Percentiles rank a stretch among this genome's conserved stretches.
phyloP scores from a whole-genome alignment of 2,113 vertebrate genomes.

The Poeciliopsis prolifica region DNA sequence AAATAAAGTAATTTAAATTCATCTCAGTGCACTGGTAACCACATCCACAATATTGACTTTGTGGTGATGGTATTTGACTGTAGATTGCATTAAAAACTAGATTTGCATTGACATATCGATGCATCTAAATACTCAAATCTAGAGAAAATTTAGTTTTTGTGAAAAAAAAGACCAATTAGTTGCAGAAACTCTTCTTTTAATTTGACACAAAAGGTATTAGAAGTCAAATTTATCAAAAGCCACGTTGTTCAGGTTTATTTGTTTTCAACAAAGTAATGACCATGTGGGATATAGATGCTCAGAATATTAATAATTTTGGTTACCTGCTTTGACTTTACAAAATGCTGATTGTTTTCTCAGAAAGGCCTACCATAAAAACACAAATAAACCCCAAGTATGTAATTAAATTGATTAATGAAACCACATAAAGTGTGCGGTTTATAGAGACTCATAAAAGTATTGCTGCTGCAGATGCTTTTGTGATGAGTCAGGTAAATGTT shows the following conservation, averaged over 20 bases:
- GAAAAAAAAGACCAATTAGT: too few species aligned
- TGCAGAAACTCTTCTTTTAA: too few species aligned
- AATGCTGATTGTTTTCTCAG: neutral
- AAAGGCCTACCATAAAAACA: neutral
- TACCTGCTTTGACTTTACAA: neutral
- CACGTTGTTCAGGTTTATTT: too few species aligned
- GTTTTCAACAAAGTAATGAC: too few species aligned
- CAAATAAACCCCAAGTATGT: neutral
- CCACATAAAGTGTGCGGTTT: neutral
- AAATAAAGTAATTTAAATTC: constrained; percentile 2
- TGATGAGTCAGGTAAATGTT: neutral
- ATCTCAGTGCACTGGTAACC: constrained; percentile 2
- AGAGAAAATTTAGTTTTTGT: too few species aligned
- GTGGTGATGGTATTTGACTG: constrained; percentile 5
- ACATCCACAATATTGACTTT: constrained; percentile 13
- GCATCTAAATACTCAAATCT: too few species aligned
- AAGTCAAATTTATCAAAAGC: too few species aligned
- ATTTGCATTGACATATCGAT: too few species aligned
- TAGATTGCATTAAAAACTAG: neutral
- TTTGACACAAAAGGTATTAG: too few species aligned
- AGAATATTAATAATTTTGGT: neutral
- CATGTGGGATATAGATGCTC: too few species aligned
- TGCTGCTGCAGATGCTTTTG: neutral
- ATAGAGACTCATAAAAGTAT: neutral
- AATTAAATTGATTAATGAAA: neutral